These are phyloP conservation scores for Lacanobia oleracea DNA, from an alignment of 2,888 invertebrate genomes.

Conservation along the genomic window DNA sequence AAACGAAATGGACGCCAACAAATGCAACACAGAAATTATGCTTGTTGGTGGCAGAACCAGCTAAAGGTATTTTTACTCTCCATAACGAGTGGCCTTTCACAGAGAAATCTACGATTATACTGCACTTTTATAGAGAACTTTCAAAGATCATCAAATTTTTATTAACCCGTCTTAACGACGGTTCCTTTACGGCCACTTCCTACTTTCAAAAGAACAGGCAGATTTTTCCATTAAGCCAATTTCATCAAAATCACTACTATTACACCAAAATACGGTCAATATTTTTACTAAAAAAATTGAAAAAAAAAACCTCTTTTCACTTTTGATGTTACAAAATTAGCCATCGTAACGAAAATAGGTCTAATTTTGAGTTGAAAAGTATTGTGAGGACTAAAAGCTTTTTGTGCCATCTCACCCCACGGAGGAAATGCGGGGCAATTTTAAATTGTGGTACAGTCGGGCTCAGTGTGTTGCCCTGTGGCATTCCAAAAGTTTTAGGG, in stretches of 20 bases:
- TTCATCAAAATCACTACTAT: constrained; percentile 51
- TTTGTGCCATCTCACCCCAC: constrained; percentile 75
- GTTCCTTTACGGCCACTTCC: neutral
- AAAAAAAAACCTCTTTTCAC: constrained; percentile 28
- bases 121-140: constrained; percentile 11
- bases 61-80: no score
- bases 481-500: neutral
- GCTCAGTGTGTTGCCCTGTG: constrained; percentile 3
- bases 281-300: constrained; percentile 26
- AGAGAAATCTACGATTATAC: neutral
- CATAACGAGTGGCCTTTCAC: neutral
- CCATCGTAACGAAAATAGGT: constrained; percentile 71
- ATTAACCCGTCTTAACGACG: neutral
- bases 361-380: constrained; percentile 74
- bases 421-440: constrained; percentile 74
- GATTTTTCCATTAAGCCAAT: constrained; percentile 36
- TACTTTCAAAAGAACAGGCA: constrained; percentile 9
- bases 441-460: constrained; percentile 73
- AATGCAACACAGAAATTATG: no score
- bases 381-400: constrained; percentile 76
- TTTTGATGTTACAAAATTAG: constrained; percentile 69
- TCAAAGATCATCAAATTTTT: neutral
- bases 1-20: no score
- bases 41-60: no score
- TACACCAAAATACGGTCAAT: constrained; percentile 42